phyloP scores from a whole-genome alignment of 2,797 vertebrate species.

The Danio albolineatus region DNA sequence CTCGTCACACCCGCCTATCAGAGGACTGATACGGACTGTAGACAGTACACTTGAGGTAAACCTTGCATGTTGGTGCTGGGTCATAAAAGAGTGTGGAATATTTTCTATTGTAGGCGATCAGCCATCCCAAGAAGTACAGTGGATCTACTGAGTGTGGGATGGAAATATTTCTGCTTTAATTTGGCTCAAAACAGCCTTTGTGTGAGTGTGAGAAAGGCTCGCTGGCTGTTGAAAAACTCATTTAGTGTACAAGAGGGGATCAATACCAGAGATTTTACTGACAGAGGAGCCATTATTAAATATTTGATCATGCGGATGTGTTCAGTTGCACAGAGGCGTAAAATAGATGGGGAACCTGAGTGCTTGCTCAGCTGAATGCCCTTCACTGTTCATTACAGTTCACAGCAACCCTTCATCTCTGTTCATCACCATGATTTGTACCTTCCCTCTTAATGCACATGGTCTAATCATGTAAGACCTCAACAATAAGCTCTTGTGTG shows the following conservation, averaged over 20 bases:
- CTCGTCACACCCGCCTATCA: background rate
- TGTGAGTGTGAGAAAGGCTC: constrained; percentile 13
- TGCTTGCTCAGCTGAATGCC: constrained; percentile 39
- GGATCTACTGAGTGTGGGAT: background rate
- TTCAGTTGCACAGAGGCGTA: constrained; percentile 35
- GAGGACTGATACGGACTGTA: constrained; percentile 11
- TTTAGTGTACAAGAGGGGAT: constrained; percentile 37
- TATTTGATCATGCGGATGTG: constrained; percentile 42
- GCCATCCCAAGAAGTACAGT: background rate
- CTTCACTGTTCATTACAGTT: constrained; percentile 38
- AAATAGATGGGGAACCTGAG: constrained; percentile 19
- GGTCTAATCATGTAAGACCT: background rate
- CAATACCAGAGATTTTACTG: constrained; percentile 33
- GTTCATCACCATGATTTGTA: background rate
- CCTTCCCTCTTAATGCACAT: background rate
- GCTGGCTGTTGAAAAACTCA: constrained; percentile 8
- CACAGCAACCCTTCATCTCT: constrained; percentile 4
- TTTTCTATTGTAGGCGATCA: background rate
- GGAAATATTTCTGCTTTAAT: constrained; percentile 2
- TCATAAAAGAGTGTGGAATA: constrained; percentile 3
- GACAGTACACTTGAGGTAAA: constrained; percentile 1
- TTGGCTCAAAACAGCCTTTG: constrained; percentile 18
- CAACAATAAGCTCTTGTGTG: background rate
- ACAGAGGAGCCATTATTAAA: constrained; percentile 33
- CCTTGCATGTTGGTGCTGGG: background rate